phyloP scores from a whole-genome alignment of 2,797 vertebrate genomes.

The Holocentrus rufus region DNA sequence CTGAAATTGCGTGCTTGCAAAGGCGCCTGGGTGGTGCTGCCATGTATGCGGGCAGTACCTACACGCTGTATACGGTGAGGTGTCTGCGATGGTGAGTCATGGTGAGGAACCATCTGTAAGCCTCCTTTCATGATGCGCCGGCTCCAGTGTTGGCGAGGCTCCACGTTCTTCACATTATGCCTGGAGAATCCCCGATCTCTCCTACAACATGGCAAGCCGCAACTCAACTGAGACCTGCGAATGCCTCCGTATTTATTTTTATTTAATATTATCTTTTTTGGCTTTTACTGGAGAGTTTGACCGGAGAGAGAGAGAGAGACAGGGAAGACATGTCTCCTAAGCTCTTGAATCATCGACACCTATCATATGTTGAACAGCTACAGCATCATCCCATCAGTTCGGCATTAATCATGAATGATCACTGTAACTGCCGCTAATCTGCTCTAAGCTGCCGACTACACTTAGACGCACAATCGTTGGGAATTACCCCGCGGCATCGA shows the following conservation, averaged over 20 bases:
- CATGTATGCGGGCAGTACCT: not conserved
- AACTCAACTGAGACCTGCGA: not conserved
- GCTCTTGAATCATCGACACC: not conserved
- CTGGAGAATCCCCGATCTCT: not conserved
- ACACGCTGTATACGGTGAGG: no score
- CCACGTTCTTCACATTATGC: not conserved
- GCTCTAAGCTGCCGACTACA: not conserved
- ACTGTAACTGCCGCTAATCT: not conserved
- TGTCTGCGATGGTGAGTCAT: no score
- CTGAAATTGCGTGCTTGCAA: not conserved
- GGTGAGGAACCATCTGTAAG: not conserved
- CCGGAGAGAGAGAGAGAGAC: no score
- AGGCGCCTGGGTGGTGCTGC: not conserved
- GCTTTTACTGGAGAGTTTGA: no score
- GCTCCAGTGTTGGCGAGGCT: not conserved
- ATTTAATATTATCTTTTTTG: no score
- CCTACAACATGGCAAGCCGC: not conserved
- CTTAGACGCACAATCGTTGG: not conserved
- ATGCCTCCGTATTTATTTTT: no score
- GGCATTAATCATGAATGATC: slow-evolving; percentile 12
- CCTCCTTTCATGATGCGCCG: not conserved
- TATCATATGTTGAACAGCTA: not conserved
- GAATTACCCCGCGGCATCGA: slow-evolving; percentile 11
- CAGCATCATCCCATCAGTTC: not conserved
- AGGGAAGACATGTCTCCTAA: not conserved